A percentile compares a stretch with the other conserved stretches of the same genome.
Evolutionary conservation across 1,140 invertebrate genomes (phyloP).

Genomic region (Neomicropteryx cornuta): DNA sequence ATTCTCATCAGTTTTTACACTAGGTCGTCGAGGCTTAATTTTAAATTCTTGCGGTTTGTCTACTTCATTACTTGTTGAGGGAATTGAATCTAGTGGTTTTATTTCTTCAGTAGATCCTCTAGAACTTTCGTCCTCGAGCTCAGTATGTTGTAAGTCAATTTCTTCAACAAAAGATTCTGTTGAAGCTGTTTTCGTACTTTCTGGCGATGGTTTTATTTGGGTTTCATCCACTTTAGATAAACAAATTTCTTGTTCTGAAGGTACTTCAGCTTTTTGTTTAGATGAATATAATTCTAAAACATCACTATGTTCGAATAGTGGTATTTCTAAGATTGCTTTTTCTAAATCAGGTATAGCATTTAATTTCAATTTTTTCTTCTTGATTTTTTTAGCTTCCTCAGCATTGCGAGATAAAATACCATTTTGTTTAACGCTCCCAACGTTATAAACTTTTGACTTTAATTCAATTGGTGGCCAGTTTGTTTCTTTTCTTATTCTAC

Average conservation of each 20-base stretch:
- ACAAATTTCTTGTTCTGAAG: constrained; percentile 14
- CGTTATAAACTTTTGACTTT: constrained; percentile 36
- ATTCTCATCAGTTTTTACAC: constrained; percentile 49
- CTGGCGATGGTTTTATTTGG: constrained; percentile 24
- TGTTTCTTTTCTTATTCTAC: constrained; percentile 44
- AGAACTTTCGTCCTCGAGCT: constrained; percentile 11
- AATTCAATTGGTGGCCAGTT: constrained; percentile 47
- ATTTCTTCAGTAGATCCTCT: constrained; percentile 14
- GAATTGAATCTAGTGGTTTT: constrained; percentile 12
- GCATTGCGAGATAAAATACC: constrained; percentile 57
- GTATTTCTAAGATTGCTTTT: constrained; percentile 34
- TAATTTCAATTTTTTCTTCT: constrained; percentile 37
- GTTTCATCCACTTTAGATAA: constrained; percentile 10
- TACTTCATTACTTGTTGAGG: constrained; percentile 13
- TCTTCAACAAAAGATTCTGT: neutral
- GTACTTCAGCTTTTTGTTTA: constrained; percentile 19
- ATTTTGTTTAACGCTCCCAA: constrained; percentile 44
- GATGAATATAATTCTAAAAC: constrained; percentile 22
- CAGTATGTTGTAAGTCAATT: constrained; percentile 5
- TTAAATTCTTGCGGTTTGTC: constrained; percentile 43
- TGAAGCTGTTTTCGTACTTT: constrained; percentile 20
- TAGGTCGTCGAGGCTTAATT: constrained; percentile 37
- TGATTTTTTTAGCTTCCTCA: constrained; percentile 50
- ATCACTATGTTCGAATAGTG: constrained; percentile 31
- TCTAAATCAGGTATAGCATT: constrained; percentile 31